These are phyloP conservation scores for Platichthys stellatus DNA, from an alignment of 2,113 vertebrate genomes.

Conservation along the genomic window DNA sequence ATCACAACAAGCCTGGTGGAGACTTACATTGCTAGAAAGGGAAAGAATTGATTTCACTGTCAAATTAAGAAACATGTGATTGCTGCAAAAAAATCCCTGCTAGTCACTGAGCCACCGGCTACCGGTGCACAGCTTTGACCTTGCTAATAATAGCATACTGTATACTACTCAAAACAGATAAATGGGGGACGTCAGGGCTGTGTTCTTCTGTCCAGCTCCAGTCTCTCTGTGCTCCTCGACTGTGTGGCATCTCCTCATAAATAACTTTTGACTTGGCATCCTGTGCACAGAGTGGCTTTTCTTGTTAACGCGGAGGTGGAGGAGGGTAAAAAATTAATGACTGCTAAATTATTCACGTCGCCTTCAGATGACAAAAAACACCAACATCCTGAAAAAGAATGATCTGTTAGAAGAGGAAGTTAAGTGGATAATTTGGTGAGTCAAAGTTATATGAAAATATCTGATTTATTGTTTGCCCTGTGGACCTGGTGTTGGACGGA, in stretches of 20 bases:
- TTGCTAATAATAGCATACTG: slow-evolving; percentile 44
- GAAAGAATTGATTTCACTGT: slow-evolving; percentile 24
- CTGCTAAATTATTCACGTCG: slow-evolving; percentile 73
- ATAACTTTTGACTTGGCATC: slow-evolving; percentile 75
- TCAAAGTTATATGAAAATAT: slow-evolving; percentile 36
- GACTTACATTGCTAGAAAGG: not conserved
- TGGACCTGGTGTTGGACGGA: slow-evolving; percentile 9
- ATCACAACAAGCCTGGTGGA: slow-evolving; percentile 20
- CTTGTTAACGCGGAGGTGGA: slow-evolving; percentile 72
- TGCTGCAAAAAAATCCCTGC: slow-evolving; percentile 6
- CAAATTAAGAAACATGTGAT: slow-evolving; percentile 17
- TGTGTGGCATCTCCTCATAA: slow-evolving; percentile 67
- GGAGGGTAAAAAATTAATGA: slow-evolving; percentile 72
- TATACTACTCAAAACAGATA: slow-evolving; percentile 11
- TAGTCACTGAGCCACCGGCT: slow-evolving; percentile 22
- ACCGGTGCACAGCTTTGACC: slow-evolving; percentile 17
- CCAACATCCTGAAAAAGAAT: slow-evolving; percentile 45
- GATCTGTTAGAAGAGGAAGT: slow-evolving; percentile 46
- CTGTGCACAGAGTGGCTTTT: slow-evolving; percentile 77
- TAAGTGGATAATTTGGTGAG: slow-evolving; percentile 39
- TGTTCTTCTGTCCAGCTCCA: slow-evolving; percentile 35
- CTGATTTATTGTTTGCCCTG: slow-evolving; percentile 40
- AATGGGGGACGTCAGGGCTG: slow-evolving; percentile 18
- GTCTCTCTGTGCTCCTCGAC: slow-evolving; percentile 27
- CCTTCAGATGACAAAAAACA: slow-evolving; percentile 53